These are phyloP conservation scores for Stenotaenia linearis DNA, from an alignment of 2,888 invertebrate species.

Conservation along the genomic window DNA sequence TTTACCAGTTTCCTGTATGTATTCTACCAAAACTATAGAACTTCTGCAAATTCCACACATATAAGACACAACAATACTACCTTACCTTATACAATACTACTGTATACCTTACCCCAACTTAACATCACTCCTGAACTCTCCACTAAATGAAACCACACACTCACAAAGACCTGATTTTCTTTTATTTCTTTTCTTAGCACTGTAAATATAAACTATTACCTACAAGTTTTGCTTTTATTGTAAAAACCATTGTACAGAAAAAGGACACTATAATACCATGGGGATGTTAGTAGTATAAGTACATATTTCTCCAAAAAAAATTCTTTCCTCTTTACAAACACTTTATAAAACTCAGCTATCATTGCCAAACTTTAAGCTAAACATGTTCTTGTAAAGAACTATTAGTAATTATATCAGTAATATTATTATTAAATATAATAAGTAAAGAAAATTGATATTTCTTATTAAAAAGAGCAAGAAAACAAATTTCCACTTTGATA, in stretches of 20 bases:
- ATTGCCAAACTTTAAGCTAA: background rate
- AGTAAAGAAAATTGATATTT: background rate
- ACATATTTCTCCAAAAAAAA: background rate
- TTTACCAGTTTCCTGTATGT: too few species aligned
- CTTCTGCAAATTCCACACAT: too few species aligned
- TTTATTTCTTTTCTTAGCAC: slow-evolving; percentile 5
- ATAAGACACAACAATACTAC: too few species aligned
- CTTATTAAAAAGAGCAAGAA: background rate
- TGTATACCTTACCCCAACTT: too few species aligned
- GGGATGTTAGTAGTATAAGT: background rate
- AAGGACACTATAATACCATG: background rate
- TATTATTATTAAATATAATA: background rate
- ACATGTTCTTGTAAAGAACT: background rate
- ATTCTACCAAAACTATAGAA: too few species aligned
- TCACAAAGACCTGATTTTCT: slow-evolving; percentile 12
- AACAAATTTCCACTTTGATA: background rate
- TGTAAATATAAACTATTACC: background rate
- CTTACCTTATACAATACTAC: too few species aligned
- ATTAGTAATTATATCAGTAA: background rate
- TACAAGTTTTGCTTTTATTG: background rate
- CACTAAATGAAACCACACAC: background rate
- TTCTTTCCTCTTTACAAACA: background rate
- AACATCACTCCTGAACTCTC: too few species aligned
- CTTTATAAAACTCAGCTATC: background rate
- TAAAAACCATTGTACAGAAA: slow-evolving; percentile 11